These are phyloP conservation scores for Pantherophis alleghaniensis DNA, from an alignment of 2,797 vertebrate genomes.

Conservation along the genomic window DNA sequence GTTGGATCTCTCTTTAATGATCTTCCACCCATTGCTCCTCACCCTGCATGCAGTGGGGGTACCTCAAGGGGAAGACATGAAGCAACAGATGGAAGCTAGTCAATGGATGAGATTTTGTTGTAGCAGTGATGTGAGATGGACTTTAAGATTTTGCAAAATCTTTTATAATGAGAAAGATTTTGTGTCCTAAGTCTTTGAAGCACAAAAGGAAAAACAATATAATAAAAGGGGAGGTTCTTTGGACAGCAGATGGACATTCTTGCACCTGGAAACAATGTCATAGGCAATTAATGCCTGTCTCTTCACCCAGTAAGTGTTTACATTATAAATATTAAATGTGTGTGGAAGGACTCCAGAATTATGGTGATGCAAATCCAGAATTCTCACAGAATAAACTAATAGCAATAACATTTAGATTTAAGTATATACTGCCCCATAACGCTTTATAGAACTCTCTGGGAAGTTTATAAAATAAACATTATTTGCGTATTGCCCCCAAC, in stretches of 20 bases:
- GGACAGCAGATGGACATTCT: background rate
- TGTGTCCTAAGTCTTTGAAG: background rate
- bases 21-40: too few relatives aligned
- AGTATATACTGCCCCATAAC: too few relatives aligned
- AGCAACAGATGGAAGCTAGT: too few relatives aligned
- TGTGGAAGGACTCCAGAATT: background rate
- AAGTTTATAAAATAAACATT: too few relatives aligned
- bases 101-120: background rate
- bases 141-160: background rate
- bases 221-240: background rate
- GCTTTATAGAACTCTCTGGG: too few relatives aligned
- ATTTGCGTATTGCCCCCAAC: too few relatives aligned
- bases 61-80: too few relatives aligned
- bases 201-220: background rate
- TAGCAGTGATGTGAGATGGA: background rate
- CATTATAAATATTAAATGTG: background rate
- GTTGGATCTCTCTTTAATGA: too few relatives aligned
- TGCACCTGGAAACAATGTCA: background rate
- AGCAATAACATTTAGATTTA: too few relatives aligned
- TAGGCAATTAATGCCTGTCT: background rate
- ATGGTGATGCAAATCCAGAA: background rate
- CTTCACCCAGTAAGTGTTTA: background rate
- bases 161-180: background rate
- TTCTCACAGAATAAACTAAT: background rate
- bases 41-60: too few relatives aligned